A percentile compares a stretch with the other conserved stretches of the same genome.
phyloP scores from a whole-genome alignment of 2,113 vertebrate genomes.

The Butastur rufipennis region DNA sequence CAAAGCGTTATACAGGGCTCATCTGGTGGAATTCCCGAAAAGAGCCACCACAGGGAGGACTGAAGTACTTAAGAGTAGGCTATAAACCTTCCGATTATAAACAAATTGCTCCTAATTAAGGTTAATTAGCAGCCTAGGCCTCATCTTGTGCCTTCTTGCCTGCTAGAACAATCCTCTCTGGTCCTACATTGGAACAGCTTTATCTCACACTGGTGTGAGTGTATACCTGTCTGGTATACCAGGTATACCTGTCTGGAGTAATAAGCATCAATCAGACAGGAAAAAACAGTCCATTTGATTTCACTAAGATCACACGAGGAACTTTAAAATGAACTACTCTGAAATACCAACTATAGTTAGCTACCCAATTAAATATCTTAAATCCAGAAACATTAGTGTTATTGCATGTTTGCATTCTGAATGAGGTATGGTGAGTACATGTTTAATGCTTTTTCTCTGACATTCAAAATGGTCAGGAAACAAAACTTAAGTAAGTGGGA shows the following conservation, averaged over 20 bases:
- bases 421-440: neutral
- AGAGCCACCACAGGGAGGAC: neutral
- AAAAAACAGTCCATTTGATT: neutral
- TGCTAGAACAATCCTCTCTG: neutral
- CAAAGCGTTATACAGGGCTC: neutral
- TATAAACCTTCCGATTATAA: neutral
- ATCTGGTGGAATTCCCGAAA: neutral
- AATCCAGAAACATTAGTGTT: neutral
- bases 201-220: neutral
- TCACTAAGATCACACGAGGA: neutral
- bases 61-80: neutral
- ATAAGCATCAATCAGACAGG: too few species aligned
- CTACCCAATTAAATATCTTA: neutral
- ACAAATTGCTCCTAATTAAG: neutral
- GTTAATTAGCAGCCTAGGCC: neutral
- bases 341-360: neutral
- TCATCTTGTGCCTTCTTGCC: neutral
- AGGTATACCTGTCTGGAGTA: accelerated
- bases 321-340: neutral
- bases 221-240: accelerated
- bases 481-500: neutral
- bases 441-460: neutral
- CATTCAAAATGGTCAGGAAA: neutral
- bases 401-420: neutral
- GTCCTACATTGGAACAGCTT: neutral